Evolutionary conservation across 1,140 invertebrate species (phyloP).

Genomic region (Drosophila takahashii): DNA sequence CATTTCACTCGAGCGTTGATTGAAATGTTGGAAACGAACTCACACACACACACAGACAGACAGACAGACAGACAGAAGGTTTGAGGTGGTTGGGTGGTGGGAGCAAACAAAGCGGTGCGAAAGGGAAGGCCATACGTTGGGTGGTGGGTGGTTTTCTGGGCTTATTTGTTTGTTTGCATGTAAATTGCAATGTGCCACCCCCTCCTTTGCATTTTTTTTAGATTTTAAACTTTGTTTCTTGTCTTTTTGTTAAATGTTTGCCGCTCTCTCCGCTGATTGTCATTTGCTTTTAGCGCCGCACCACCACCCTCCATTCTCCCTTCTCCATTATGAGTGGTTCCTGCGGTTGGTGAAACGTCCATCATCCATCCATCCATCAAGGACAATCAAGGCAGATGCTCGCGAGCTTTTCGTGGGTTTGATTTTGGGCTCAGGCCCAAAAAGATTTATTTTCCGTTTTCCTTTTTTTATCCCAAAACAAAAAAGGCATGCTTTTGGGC

Average conservation of each 20-base stretch:
- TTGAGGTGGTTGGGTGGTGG: conserved; percentile 9
- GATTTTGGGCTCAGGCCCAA: conserved; percentile 13
- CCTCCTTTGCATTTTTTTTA: conserved; percentile 44
- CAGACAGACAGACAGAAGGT: conserved; percentile 5
- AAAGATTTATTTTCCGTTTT: conserved; percentile 8
- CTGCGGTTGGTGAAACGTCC: conserved; percentile 26
- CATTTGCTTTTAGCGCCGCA: conserved; percentile 56
- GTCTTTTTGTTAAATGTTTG: conserved; percentile 67
- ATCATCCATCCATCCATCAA: conserved; percentile 57
- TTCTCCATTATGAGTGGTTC: conserved; percentile 44
- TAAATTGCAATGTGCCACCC: conserved; percentile 74
- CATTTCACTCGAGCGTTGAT: conserved; percentile 82
- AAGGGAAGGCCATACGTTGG: conserved; percentile 4
- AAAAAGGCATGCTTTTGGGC: conserved; percentile 19
- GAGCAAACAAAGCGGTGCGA: conserved; percentile 12
- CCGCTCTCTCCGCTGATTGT: conserved; percentile 43
- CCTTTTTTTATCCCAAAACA: conserved; percentile 21
- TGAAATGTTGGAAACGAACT: conserved; percentile 74
- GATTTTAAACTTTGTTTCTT: conserved; percentile 76
- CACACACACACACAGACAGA: neutral
- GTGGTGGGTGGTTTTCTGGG: conserved; percentile 35
- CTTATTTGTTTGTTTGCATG: conserved; percentile 80
- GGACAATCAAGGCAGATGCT: conserved; percentile 39
- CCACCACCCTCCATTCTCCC: conserved; percentile 2
- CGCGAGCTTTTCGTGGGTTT: conserved; percentile 28